A percentile compares a stretch with the other conserved stretches of the same genome.
Evolutionary conservation across 2,113 vertebrate species (phyloP).

Genomic region (Caloenas nicobarica): DNA sequence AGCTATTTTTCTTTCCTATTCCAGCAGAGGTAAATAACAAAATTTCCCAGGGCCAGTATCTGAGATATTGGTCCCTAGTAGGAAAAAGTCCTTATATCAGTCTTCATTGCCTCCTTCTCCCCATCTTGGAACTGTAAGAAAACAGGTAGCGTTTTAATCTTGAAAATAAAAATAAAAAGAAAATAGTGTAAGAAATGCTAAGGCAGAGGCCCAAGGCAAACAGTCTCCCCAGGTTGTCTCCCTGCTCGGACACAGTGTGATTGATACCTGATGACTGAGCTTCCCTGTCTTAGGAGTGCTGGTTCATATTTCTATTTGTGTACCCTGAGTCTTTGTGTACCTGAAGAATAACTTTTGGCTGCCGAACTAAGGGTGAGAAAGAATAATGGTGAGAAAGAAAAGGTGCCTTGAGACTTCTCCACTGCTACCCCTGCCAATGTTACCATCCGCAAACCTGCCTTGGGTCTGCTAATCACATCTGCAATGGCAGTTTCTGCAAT

Average conservation of each 20-base stretch:
- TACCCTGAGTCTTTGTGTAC: background rate
- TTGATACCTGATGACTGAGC: background rate
- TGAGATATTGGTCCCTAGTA: background rate
- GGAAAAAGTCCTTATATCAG: background rate
- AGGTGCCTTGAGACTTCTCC: background rate
- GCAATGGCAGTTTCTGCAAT: background rate
- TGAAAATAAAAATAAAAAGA: background rate
- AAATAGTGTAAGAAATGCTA: background rate
- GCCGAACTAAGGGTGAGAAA: background rate
- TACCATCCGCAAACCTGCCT: background rate
- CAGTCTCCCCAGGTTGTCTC: background rate
- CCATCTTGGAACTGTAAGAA: background rate
- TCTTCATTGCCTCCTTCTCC: background rate
- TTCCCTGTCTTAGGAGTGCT: background rate
- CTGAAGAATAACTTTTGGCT: background rate
- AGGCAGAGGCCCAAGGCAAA: background rate
- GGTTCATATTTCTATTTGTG: background rate
- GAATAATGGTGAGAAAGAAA: background rate
- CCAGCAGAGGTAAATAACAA: constrained; percentile 6
- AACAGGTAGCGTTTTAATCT: background rate
- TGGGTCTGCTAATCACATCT: background rate
- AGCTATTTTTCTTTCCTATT: background rate
- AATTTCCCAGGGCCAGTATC: background rate
- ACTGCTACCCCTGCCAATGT: background rate
- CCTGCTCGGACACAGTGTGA: background rate